phyloP scores from a whole-genome alignment of 2,888 invertebrate genomes.

The Liodrosophila aerea region DNA sequence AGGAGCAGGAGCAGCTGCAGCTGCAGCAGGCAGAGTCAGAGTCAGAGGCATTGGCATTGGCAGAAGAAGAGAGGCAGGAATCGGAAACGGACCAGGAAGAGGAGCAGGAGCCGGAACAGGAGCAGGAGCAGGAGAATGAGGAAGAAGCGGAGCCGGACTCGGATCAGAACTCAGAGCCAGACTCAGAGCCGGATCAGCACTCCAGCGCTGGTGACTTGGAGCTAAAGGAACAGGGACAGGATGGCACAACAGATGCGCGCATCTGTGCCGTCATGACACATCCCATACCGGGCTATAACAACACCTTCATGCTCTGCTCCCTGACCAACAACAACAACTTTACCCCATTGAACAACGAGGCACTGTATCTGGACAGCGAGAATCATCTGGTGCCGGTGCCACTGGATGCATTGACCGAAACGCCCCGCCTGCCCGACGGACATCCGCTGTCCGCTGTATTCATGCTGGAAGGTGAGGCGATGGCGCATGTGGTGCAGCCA shows the following conservation, averaged over 20 bases:
- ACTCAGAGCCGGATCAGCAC: too few species aligned
- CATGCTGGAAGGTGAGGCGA: slow-evolving; percentile 47
- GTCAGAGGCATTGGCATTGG: too few species aligned
- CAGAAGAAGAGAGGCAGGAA: slow-evolving; percentile 1
- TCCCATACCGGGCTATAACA: slow-evolving; percentile 88
- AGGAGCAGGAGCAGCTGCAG: neutral
- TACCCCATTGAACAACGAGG: slow-evolving; percentile 87
- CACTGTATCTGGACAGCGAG: slow-evolving; percentile 77
- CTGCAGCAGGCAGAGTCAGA: neutral
- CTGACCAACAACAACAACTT: slow-evolving; percentile 87
- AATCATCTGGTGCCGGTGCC: slow-evolving; percentile 78
- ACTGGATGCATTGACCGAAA: slow-evolving; percentile 61
- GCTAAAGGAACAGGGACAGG: neutral
- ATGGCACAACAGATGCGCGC: slow-evolving; percentile 23
- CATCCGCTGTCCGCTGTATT: slow-evolving; percentile 56
- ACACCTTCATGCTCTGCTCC: slow-evolving; percentile 87
- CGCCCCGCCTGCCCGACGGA: slow-evolving; percentile 61
- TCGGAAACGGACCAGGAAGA: too few species aligned
- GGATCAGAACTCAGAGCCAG: neutral
- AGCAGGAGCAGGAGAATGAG: neutral
- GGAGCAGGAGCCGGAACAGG: neutral
- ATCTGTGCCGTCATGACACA: slow-evolving; percentile 86
- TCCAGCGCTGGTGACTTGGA: too few species aligned
- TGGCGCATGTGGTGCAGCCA: slow-evolving; percentile 45
- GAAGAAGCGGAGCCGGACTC: neutral